Base-by-base conservation (phyloP, 1,140 invertebrate genomes). In the Drosophila varians region DNA sequence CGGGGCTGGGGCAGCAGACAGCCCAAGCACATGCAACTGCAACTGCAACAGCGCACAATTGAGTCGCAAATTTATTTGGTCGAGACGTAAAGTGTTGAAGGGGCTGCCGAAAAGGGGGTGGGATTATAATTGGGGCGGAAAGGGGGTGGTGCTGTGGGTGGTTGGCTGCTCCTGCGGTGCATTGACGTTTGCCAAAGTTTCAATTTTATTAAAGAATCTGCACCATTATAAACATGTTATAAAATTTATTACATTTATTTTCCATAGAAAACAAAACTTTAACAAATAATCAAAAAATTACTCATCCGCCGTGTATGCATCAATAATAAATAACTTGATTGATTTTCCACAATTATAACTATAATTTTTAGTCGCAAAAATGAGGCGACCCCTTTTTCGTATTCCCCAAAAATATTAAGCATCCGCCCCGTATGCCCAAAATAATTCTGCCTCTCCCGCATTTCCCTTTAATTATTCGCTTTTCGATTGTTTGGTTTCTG, bases 51-150 rank as follows among this genome's bases (percentile, higher is more conserved):
- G 26, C 34, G 47, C 43, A 78, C 80, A 79, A 86, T 86, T 86
- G 77, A 87, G 69, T 82, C 58, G 80, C 80, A 84, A 84, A 84
- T 86, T 84, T 86, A 86, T 84, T 79, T 86, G 82, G 68, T 61
- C 52, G 36, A 43, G 42, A 57, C 60, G 54, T 19, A 52, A 66
- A 45, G 62, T 53, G 46, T 43, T 36, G 62, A 18, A 25, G 38
- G 60, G 46, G 62, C 6, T 16, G 45, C 5, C 8, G 18, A 34
- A 12, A 6, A n/a, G 21, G n/a, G 23, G 36, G 2, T 28, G 11
- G 51, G 11, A 21, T 28, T n/a, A 40, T n/a, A 47, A 21, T 2
- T 5, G 16, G 21, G 40, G 14, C 1, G 21, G 42, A 11, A 11
- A 25, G 9, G 62, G 1, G 42, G 11, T 9, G 34, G 21, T 19